A percentile compares a stretch with the other conserved stretches of the same genome.
Evolutionary conservation across 2,113 vertebrate genomes (phyloP).

Genomic region (Papio anubis): DNA sequence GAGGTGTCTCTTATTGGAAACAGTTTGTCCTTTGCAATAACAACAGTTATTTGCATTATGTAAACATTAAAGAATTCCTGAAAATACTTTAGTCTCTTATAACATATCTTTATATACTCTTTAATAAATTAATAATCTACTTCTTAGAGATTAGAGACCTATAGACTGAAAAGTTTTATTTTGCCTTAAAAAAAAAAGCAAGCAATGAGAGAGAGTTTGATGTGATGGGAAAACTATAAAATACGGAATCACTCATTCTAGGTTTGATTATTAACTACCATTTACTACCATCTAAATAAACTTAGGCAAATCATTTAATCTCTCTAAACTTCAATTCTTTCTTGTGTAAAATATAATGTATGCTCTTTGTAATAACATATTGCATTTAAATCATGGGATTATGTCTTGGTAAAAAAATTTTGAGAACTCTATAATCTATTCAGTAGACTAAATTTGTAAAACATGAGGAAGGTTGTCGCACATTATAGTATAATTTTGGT

Average conservation of each 20-base stretch:
- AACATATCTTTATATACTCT: neutral
- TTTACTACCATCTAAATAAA: neutral
- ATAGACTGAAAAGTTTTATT: neutral
- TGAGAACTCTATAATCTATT: neutral
- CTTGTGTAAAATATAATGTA: neutral
- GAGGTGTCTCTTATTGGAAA: neutral
- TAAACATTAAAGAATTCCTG: neutral
- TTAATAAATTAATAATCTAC: neutral
- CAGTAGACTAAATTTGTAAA: neutral
- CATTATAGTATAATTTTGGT: neutral
- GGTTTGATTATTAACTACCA: neutral
- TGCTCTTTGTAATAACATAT: neutral
- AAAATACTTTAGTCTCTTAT: neutral
- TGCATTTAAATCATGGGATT: neutral
- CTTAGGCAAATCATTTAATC: neutral
- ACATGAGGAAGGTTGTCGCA: neutral
- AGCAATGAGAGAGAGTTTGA: neutral
- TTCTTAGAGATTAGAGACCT: neutral
- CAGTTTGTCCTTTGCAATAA: neutral
- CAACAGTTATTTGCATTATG: neutral
- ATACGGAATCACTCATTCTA: neutral
- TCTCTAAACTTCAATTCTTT: neutral
- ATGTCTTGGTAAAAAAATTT: neutral
- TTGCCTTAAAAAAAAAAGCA: neutral
- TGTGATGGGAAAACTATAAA: neutral